Percentiles rank a stretch among this genome's conserved stretches.
phyloP scores from a whole-genome alignment of 2,888 invertebrate genomes.

The Philhelius pedissequus region DNA sequence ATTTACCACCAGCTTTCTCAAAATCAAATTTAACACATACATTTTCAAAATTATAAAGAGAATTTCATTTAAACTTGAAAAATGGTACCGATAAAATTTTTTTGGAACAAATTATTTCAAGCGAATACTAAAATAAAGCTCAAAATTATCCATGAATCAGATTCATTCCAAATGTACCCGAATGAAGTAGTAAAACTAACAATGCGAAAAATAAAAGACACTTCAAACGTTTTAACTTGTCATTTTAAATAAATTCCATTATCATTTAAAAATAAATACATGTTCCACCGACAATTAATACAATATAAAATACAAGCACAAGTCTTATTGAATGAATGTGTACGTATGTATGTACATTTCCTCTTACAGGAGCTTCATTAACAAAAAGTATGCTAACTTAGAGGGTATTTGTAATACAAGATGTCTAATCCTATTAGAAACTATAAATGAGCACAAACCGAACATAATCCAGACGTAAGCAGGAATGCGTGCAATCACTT shows the following conservation, averaged over 20 bases:
- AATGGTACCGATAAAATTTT: too few species aligned
- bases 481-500: constrained; percentile 36
- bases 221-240: not conserved
- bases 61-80: too few species aligned
- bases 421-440: constrained; percentile 52
- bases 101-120: too few species aligned
- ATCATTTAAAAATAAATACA: constrained; percentile 24
- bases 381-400: constrained; percentile 49
- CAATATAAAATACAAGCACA: constrained; percentile 21
- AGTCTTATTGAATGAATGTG: not conserved
- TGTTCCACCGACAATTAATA: constrained; percentile 16
- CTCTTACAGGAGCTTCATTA: constrained; percentile 38
- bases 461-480: constrained; percentile 41
- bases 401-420: constrained; percentile 51
- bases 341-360: not conserved
- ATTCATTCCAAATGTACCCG: too few species aligned
- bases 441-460: constrained; percentile 55
- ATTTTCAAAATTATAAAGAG: too few species aligned
- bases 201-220: constrained; percentile 10
- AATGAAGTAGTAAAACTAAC: too few species aligned
- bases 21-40: too few species aligned
- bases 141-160: too few species aligned
- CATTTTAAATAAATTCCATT: constrained; percentile 26
- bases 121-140: too few species aligned
- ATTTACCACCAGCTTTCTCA: too few species aligned